phyloP scores from a whole-genome alignment of 92 coral and sea anemone genomes.

The Blastomussa wellsi region DNA sequence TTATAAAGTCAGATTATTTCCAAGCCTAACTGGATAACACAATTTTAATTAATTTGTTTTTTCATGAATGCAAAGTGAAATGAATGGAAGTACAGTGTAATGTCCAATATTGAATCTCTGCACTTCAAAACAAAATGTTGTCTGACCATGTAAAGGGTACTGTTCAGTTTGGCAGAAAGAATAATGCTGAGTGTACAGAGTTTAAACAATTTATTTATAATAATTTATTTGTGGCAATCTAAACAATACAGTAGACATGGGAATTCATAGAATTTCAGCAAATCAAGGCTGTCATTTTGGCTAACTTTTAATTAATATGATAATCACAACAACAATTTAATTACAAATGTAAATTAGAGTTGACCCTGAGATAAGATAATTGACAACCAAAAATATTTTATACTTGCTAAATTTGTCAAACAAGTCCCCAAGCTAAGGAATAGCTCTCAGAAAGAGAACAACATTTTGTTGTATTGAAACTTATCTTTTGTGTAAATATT shows the following conservation, averaged over 20 bases:
- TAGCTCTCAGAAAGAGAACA: not conserved
- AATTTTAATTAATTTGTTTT: too few species aligned
- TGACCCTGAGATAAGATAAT: not conserved
- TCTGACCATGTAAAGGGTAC: too few species aligned
- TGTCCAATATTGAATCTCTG: too few species aligned
- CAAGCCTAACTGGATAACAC: not conserved
- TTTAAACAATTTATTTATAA: not conserved
- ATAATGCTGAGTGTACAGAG: not conserved
- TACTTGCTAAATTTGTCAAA: not conserved
- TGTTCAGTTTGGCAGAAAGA: not conserved
- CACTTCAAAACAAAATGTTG: too few species aligned
- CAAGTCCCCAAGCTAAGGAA: not conserved
- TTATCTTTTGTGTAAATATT: conserved; percentile 5
- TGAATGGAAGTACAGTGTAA: not conserved
- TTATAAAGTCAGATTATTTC: too few species aligned
- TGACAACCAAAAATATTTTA: not conserved
- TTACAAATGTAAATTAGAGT: not conserved
- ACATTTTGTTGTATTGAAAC: not conserved
- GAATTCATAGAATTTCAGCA: not conserved
- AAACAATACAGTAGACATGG: too few species aligned
- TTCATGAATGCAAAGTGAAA: not conserved
- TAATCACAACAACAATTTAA: not conserved
- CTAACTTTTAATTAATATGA: not conserved
- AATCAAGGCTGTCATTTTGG: not conserved
- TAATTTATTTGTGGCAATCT: too few species aligned